Base-by-base conservation (phyloP, 2,888 invertebrate species). In the Drosophila aldrichi region DNA sequence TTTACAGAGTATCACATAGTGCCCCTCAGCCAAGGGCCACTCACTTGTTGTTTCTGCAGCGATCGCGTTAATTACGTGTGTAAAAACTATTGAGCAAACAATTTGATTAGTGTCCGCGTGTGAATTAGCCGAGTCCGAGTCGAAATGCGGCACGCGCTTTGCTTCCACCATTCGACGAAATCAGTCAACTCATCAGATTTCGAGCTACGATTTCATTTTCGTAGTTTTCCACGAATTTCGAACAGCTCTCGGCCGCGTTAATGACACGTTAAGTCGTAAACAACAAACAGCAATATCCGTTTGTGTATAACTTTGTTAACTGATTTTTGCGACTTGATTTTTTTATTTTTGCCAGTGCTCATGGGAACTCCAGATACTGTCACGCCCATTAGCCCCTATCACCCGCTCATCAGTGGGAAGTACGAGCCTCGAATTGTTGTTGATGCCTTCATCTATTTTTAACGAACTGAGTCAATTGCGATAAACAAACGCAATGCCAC, bases 81-180 rank as follows among this genome's bases (percentile, higher is more conserved):
- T 55, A 69, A 70, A 81, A 88, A 85, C 79, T 73, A 82, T 88
- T 82, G 83, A 72, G 66, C 88, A 85, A 85, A 85, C 88, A 86
- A 85, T 74, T 86, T 79, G 82, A 83, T 85, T 85, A 85, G 85
- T 68, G 68, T 61, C 64, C 72, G 62, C 18, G 57, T 88, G 85
- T 69, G 77, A 85, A 88, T 85, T 88, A 58, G 34, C 63, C 16
- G 20, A 49, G 25, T 70, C 18, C 40, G 55, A 38, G 38, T 70
- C 38, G 25, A 32, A 51, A 36, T 61, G 67, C 72, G 82, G 88
- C 88, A 87, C 88, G 82, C 88, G 84, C 72, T 73, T 77, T 77
- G 77, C 68, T 60, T 56, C 34, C 41, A 34, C 46, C 43, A 6
- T 3, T 14, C 32, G 16, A 32, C 41, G 51, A 44, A 48, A 74